These are phyloP conservation scores for Loris lydekkerianus DNA, from an alignment of 2,797 vertebrate species.

Conservation along the genomic window DNA sequence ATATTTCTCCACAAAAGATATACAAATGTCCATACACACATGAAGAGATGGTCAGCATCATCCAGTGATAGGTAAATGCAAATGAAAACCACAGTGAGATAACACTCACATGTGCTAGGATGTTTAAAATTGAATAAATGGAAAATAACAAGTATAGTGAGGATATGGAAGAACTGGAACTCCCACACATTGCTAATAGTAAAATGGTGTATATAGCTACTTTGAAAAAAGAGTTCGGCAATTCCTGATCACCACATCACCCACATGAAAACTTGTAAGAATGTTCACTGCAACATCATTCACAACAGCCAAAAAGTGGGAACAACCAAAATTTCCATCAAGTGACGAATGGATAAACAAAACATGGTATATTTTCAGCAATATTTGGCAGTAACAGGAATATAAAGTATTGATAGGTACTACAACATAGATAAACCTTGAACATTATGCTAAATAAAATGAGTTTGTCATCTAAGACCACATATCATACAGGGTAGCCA, in stretches of 20 bases:
- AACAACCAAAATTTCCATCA: neutral
- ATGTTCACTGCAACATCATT: neutral
- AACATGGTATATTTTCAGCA: neutral
- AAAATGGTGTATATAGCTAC: neutral
- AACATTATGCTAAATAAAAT: neutral
- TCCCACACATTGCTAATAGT: neutral
- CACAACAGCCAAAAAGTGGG: neutral
- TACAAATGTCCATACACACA: neutral
- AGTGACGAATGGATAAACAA: neutral
- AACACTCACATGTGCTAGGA: neutral
- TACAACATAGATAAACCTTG: neutral
- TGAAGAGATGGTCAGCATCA: slow-evolving; percentile 11
- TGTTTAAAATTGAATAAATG: neutral
- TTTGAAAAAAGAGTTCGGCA: neutral
- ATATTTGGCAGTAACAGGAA: neutral
- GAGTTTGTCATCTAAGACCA: neutral
- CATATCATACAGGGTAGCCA: too few relatives aligned
- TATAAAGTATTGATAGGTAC: neutral
- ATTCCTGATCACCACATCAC: neutral
- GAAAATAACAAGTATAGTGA: neutral
- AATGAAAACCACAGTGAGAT: neutral
- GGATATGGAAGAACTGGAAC: neutral
- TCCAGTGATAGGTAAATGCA: neutral
- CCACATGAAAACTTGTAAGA: neutral
- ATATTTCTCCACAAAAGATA: slow-evolving; percentile 45